Conservation (phyloP, 2,888 invertebrate species). For the Pheosia gnoma region DNA sequence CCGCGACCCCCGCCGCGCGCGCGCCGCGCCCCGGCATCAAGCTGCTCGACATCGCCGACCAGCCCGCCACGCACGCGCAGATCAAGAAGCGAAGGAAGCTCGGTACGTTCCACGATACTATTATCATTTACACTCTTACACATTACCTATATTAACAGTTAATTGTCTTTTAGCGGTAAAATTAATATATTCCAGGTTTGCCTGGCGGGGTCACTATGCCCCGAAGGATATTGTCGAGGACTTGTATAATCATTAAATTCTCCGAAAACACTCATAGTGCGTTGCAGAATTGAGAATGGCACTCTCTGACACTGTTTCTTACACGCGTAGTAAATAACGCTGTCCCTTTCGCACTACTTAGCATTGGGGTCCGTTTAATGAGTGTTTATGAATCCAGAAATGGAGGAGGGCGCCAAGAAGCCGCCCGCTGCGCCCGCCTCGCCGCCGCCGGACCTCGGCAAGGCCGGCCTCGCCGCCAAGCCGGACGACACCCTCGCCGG, state of each 20-base stretch:
- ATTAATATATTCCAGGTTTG: no score
- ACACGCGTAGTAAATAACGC: no score
- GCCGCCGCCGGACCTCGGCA: constrained; percentile 65
- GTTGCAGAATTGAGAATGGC: no score
- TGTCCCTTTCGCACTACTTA: no score
- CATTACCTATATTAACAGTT: not conserved
- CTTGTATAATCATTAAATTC: no score
- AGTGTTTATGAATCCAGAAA: constrained; percentile 48
- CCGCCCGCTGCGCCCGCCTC: constrained; percentile 63
- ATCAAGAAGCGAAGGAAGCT: constrained; percentile 94
- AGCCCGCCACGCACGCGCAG: constrained; percentile 88
- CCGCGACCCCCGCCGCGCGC: constrained; percentile 81
- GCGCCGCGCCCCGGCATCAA: constrained; percentile 95
- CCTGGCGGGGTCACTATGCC: no score
- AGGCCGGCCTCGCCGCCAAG: constrained; percentile 61
- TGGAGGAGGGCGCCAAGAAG: constrained; percentile 78
- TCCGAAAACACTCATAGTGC: no score
- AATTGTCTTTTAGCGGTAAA: no score
- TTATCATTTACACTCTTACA: not conserved
- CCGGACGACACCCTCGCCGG: constrained; percentile 58
- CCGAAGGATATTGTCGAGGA: no score
- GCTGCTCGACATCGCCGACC: constrained; percentile 96
- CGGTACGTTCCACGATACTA: constrained; percentile 69
- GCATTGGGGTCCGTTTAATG: no score
- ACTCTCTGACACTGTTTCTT: no score